Evolutionary conservation across 2,113 vertebrate species (phyloP).

Genomic region (Thomomys bottae): DNA sequence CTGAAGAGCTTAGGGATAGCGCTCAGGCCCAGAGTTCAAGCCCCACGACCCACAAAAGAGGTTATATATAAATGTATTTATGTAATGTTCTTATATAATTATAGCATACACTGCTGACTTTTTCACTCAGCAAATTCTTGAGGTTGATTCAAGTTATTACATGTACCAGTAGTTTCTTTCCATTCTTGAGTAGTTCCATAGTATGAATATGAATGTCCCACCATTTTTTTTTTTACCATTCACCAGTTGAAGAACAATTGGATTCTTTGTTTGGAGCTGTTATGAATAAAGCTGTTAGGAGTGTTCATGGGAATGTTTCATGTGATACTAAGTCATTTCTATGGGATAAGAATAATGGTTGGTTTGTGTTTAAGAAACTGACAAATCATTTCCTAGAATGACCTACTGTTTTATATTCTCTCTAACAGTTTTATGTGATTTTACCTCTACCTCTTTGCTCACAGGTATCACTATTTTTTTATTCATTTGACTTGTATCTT

Average conservation of each 20-base stretch:
- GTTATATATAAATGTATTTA: no score
- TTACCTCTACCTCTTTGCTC: neutral
- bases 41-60: no score
- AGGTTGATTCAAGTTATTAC: neutral
- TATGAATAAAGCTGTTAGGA: neutral
- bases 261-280: conserved; percentile 3
- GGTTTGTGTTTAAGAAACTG: neutral
- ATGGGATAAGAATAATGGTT: neutral
- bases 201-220: neutral
- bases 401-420: neutral
- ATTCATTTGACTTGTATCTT: neutral
- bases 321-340: neutral
- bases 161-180: neutral
- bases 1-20: no score
- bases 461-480: neutral
- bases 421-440: neutral
- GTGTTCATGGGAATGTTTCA: conserved; percentile 13
- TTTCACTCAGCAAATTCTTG: neutral
- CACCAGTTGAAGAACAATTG: neutral
- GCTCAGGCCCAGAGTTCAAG: no score
- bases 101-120: neutral
- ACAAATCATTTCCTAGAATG: neutral
- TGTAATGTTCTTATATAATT: no score
- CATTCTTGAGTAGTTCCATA: neutral
- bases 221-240: no score